Percentiles rank a stretch among this genome's conserved stretches.
Conservation (phyloP, 2,113 vertebrate species). For the Arizona elegans region DNA sequence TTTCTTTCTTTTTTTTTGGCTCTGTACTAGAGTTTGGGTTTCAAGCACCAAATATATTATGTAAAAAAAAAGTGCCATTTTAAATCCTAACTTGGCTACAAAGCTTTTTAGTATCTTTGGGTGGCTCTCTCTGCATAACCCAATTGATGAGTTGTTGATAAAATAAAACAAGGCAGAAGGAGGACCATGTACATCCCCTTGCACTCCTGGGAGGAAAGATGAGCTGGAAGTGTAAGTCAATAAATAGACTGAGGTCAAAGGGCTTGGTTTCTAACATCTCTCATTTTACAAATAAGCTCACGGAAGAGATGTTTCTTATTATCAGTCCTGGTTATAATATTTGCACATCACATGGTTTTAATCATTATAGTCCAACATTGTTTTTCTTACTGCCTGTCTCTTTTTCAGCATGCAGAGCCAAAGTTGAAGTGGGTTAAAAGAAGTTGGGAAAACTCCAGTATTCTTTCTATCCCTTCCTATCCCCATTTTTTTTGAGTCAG, state of each 20-base stretch:
- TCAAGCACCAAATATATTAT: background rate
- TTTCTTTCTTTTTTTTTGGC: no score
- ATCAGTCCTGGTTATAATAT: background rate
- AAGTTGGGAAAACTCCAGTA: background rate
- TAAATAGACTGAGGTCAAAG: background rate
- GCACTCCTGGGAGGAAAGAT: background rate
- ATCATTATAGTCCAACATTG: background rate
- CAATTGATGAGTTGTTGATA: background rate
- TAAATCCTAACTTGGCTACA: background rate
- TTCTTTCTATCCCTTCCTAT: background rate
- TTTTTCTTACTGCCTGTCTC: background rate
- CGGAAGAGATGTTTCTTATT: constrained; percentile 2
- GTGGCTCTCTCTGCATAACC: background rate
- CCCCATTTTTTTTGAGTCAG: background rate
- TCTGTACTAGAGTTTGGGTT: background rate
- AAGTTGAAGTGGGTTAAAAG: background rate
- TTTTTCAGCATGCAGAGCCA: background rate
- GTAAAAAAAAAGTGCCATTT: background rate
- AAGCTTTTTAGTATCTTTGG: background rate
- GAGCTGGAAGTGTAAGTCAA: background rate
- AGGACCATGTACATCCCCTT: background rate
- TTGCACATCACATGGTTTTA: background rate
- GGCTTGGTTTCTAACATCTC: background rate
- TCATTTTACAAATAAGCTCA: background rate
- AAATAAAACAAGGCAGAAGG: background rate